Evolutionary conservation across 2,113 vertebrate genomes (phyloP), one percentile per base, ranked within the genome.

Genomic region (Scortum barcoo): DNA sequence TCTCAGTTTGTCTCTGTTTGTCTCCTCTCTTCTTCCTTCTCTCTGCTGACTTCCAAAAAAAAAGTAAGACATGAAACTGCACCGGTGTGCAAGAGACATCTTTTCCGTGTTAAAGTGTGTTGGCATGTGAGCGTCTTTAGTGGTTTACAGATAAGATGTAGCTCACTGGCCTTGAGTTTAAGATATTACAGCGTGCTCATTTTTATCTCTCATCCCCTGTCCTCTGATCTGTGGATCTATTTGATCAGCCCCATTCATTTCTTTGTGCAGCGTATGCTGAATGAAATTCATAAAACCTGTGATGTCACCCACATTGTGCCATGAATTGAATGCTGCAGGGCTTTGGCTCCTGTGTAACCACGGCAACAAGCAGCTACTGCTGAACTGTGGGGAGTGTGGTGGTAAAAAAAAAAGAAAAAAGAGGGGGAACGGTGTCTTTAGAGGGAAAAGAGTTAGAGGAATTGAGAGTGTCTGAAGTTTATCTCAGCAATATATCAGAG

Each of bases 271-370:
- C 11, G 36, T 13, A 24, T 4, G 6, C 51, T 61, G 20, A 62
- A 71, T 57, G 40, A 80, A 80, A 69, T 44, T 30, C 16, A 48
- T 46, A 60, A 58, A 77, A 48, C 12, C 44, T 38, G 48, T 38
- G 22, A 72, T 61, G 46, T 67, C 20, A 77, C 30, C 48, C 62
- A 36, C 66, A 53, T 22, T 36, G 40, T 20, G 42, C 28, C n/a
- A 2, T 40, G 26, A 73, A 66, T 80, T 42, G 83, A 67, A 63
- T 48, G 57, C 63, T 48, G 72, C 30, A 65, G 57, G 65, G 69
- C 22, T 77, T 65, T 60, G 36, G 70, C 51, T 76, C 36, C 7
- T 44, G 40, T 84, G 86, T 86, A 88, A 79, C 84, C 78, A 77
- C 12, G 68, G 83, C 62, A 86, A 90, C 86, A 69, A 72, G 70